These are phyloP conservation scores for Platyura marginata DNA, from an alignment of 1,140 invertebrate genomes.

Conservation along the genomic window DNA sequence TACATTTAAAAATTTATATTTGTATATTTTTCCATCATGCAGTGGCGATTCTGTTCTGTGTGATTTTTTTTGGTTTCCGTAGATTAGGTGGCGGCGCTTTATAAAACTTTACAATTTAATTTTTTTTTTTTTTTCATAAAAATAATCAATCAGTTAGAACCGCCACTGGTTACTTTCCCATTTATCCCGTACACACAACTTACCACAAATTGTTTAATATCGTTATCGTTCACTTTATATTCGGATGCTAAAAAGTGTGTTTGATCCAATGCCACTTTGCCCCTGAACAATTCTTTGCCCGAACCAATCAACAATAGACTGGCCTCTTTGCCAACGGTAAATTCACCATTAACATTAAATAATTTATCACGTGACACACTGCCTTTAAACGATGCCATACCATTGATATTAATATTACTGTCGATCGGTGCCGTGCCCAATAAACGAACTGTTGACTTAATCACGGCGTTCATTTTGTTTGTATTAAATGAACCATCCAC, in stretches of 20 bases:
- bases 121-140: too few species aligned
- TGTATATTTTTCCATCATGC: too few species aligned
- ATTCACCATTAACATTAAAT: constrained; percentile 29
- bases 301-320: constrained; percentile 34
- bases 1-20: too few species aligned
- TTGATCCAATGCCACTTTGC: constrained; percentile 38
- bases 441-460: constrained; percentile 12
- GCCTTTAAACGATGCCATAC: constrained; percentile 10
- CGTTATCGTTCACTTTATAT: constrained; percentile 39
- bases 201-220: constrained; percentile 35
- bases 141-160: too few species aligned
- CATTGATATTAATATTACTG: constrained; percentile 5
- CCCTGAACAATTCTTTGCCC: constrained; percentile 35
- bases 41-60: too few species aligned
- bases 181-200: constrained; percentile 11
- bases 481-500: constrained; percentile 7
- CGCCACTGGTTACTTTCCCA: constrained; percentile 1
- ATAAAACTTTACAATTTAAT: too few species aligned
- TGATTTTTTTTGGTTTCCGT: too few species aligned
- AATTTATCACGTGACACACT: constrained; percentile 28
- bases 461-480: constrained; percentile 10
- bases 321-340: constrained; percentile 41
- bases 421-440: constrained; percentile 10
- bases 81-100: too few species aligned
- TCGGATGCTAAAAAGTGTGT: constrained; percentile 46